Evolutionary conservation across 2,888 invertebrate species (phyloP).

Genomic region (Platycheirus rosarum): DNA sequence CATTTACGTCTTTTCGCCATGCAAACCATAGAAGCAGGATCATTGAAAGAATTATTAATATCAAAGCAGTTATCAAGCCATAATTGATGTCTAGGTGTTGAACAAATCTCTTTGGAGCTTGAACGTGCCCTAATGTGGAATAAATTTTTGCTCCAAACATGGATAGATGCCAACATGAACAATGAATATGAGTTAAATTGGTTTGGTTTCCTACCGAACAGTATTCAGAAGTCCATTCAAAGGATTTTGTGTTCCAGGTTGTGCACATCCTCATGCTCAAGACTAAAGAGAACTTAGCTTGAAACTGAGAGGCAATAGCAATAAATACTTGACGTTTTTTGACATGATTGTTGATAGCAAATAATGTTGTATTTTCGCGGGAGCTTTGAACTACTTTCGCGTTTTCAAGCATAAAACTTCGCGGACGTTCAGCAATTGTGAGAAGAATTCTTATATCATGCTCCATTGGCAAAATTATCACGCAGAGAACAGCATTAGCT

Average conservation of each 20-base stretch:
- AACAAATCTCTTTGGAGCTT: slow-evolving; percentile 30
- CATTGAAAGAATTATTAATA: background rate
- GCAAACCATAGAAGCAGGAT: slow-evolving; percentile 37
- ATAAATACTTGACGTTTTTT: slow-evolving; percentile 45
- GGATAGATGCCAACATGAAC: slow-evolving; percentile 75
- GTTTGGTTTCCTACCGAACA: slow-evolving; percentile 67
- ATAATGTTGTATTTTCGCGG: slow-evolving; percentile 1
- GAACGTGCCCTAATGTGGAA: slow-evolving; percentile 15
- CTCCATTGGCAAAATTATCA: slow-evolving; percentile 60
- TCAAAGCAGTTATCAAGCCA: slow-evolving; percentile 50
- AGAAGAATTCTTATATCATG: slow-evolving; percentile 68
- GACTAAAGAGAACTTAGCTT: slow-evolving; percentile 60
- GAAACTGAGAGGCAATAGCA: slow-evolving; percentile 49
- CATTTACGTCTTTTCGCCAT: slow-evolving; percentile 24
- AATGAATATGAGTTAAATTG: slow-evolving; percentile 52
- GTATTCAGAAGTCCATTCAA: slow-evolving; percentile 70
- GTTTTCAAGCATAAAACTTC: slow-evolving; percentile 66
- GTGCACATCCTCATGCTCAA: slow-evolving; percentile 64
- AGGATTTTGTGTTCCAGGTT: slow-evolving; percentile 60
- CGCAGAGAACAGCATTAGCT: slow-evolving; percentile 68
- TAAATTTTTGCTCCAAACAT: slow-evolving; percentile 72
- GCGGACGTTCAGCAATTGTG: slow-evolving; percentile 60
- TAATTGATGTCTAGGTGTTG: slow-evolving; percentile 59
- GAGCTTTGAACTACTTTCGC: slow-evolving; percentile 2
- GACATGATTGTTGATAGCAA: slow-evolving; percentile 22